These are phyloP conservation scores for Caranx melampygus DNA, from an alignment of 2,113 vertebrate species.

Conservation along the genomic window DNA sequence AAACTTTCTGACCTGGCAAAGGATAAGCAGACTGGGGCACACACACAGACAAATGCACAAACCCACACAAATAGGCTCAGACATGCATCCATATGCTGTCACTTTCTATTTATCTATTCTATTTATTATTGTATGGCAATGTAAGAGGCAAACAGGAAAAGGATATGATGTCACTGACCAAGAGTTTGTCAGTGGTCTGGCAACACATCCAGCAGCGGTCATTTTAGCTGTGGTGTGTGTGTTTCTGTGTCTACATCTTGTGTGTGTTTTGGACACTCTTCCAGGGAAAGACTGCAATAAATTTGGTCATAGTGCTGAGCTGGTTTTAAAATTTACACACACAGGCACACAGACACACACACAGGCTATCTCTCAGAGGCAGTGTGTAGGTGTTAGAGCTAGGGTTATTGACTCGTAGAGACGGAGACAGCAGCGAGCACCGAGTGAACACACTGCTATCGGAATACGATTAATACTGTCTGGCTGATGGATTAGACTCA, in stretches of 20 bases:
- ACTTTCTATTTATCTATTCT: conserved; percentile 75
- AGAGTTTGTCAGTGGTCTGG: conserved; percentile 76
- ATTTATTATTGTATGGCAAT: conserved; percentile 70
- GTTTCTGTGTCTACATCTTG: conserved; percentile 60
- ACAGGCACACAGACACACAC: conserved; percentile 23
- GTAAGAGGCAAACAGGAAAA: conserved; percentile 78
- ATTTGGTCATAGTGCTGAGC: conserved; percentile 77
- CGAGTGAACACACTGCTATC: conserved; percentile 78
- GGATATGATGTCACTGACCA: conserved; percentile 77
- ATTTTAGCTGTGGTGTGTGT: conserved; percentile 75
- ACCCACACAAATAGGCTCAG: conserved; percentile 45
- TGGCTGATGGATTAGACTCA: conserved; percentile 83
- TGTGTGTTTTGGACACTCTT: conserved; percentile 75
- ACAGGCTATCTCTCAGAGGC: conserved; percentile 62
- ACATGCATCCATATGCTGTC: conserved; percentile 61
- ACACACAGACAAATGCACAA: conserved; percentile 25
- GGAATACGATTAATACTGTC: conserved; percentile 84
- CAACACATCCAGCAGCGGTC: conserved; percentile 58
- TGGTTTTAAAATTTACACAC: conserved; percentile 64
- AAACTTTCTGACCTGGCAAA: conserved; percentile 62
- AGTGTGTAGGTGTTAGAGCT: conserved; percentile 69
- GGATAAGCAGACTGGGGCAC: conserved; percentile 21
- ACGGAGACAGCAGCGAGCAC: conserved; percentile 73
- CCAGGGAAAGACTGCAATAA: conserved; percentile 72
- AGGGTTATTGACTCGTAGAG: conserved; percentile 79